These are phyloP conservation scores for Apistogramma diplotaenia DNA, from an alignment of 2,113 vertebrate genomes.

Conservation along the genomic window DNA sequence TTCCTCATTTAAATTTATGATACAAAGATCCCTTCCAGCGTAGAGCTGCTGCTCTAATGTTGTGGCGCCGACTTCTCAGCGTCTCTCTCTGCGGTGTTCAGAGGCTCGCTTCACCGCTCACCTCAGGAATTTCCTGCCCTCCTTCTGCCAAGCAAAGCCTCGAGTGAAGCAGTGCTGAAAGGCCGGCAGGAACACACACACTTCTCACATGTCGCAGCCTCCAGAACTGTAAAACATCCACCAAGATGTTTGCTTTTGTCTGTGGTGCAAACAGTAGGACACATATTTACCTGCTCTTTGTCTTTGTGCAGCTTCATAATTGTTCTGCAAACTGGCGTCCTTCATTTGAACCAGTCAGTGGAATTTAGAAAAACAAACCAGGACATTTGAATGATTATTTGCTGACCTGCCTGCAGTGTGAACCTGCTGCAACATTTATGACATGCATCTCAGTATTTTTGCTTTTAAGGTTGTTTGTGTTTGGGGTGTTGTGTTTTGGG, in stretches of 20 bases:
- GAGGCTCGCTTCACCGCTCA: background rate
- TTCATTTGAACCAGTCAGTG: background rate
- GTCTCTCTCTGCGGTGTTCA: background rate
- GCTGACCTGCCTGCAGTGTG: background rate
- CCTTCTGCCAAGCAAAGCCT: slow-evolving; percentile 30
- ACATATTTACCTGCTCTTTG: slow-evolving; percentile 9
- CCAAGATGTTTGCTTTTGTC: slow-evolving; percentile 24
- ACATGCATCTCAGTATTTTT: background rate
- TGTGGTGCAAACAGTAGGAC: background rate
- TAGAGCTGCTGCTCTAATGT: slow-evolving; percentile 18
- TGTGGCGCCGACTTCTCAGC: background rate
- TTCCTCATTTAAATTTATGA: background rate
- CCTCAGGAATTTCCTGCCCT: slow-evolving; percentile 54
- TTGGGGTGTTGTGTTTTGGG: no score
- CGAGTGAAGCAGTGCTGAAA: background rate
- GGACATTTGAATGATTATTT: background rate
- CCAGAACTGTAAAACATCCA: background rate
- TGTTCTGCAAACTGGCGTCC: background rate
- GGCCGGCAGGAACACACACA: background rate
- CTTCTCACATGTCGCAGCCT: background rate
- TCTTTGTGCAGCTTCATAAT: slow-evolving; percentile 11
- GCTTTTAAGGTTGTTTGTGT: background rate
- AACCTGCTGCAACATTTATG: background rate
- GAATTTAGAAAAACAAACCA: no score
- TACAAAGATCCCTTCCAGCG: background rate